Conservation (phyloP, 2,113 vertebrate genomes). For the Meleagris gallopavo region DNA sequence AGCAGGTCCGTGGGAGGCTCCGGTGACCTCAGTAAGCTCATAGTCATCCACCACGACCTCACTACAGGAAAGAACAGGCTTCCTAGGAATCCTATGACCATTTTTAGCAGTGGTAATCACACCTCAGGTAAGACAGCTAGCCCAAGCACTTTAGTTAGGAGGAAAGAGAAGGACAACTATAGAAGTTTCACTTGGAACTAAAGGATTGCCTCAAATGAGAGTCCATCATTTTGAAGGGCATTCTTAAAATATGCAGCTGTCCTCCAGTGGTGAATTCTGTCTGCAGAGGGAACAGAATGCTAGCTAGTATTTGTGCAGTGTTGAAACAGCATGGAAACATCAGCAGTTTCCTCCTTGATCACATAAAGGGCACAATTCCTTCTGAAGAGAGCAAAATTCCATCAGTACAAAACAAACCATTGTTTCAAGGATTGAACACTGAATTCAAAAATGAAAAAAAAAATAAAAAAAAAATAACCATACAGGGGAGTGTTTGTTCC, state of each 20-base stretch:
- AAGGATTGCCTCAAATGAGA: neutral
- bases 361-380: neutral
- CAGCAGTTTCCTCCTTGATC: neutral
- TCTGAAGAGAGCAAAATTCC: constrained; percentile 2
- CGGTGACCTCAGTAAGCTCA: rapidly evolving
- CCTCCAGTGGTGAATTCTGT: neutral
- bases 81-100: neutral
- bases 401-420: neutral
- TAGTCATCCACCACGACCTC: neutral
- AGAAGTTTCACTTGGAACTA: neutral
- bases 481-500: constrained; percentile 38
- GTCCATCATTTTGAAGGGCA: neutral
- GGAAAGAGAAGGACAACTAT: neutral
- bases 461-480: neutral
- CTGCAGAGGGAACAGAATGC: neutral
- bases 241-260: neutral
- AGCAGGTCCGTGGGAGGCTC: neutral
- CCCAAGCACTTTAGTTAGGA: neutral
- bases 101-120: neutral
- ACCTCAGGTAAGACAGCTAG: neutral
- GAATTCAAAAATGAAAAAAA: neutral
- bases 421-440: neutral
- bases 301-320: neutral
- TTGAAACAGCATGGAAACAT: neutral
- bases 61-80: neutral